Conservation (phyloP, 2,113 vertebrate genomes). For the Salvelinus sp. region DNA sequence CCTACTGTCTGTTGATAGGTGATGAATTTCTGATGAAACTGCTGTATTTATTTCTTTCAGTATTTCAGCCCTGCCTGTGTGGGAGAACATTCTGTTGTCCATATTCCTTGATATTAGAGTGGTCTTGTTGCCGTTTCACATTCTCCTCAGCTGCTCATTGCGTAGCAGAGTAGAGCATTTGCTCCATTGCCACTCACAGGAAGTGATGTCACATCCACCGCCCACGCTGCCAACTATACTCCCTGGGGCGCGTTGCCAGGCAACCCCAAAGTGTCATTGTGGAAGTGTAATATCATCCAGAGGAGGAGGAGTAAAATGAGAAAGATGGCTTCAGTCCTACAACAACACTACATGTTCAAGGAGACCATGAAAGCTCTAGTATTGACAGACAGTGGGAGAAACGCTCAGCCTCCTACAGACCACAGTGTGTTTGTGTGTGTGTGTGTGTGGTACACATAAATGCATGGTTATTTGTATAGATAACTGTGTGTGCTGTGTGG, state of each 20-base stretch:
- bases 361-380: too few relatives aligned
- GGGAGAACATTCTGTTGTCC: neutral
- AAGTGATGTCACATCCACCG: slow-evolving; percentile 64
- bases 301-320: slow-evolving; percentile 20
- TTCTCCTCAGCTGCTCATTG: slow-evolving; percentile 36
- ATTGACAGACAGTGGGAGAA: too few relatives aligned
- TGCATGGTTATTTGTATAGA: neutral
- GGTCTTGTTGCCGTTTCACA: slow-evolving; percentile 24
- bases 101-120: slow-evolving; percentile 10
- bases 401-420: too few relatives aligned
- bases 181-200: slow-evolving; percentile 57
- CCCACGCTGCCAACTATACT: slow-evolving; percentile 54
- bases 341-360: too few relatives aligned
- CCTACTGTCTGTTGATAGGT: too few relatives aligned
- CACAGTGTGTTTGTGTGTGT: slow-evolving; percentile 17
- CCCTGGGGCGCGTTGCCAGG: slow-evolving; percentile 63
- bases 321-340: slow-evolving; percentile 9
- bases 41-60: neutral
- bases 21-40: neutral
- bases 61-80: neutral
- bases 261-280: slow-evolving; percentile 71
- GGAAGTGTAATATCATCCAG: slow-evolving; percentile 67
- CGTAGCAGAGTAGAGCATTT: neutral
- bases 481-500: neutral
- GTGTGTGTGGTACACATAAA: slow-evolving; percentile 1